Evolutionary conservation across 2,113 vertebrate species (phyloP).

Genomic region (Athene noctua): DNA sequence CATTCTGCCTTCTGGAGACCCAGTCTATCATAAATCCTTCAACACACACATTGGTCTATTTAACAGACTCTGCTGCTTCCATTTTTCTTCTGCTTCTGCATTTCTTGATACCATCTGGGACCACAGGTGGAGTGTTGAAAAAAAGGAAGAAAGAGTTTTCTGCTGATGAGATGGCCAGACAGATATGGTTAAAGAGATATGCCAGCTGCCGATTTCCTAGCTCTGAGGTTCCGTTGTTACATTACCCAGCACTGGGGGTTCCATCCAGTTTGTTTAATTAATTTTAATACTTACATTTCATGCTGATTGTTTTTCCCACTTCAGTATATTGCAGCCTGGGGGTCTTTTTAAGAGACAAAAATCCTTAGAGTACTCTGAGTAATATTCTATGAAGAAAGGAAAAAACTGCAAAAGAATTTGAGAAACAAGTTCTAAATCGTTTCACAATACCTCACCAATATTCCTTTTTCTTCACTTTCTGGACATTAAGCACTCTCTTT

Average conservation of each 20-base stretch:
- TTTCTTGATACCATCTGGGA: not conserved
- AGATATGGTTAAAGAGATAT: not conserved
- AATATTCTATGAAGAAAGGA: not conserved
- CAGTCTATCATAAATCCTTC: not conserved
- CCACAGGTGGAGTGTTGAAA: not conserved
- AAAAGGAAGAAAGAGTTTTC: not conserved
- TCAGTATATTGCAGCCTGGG: not conserved
- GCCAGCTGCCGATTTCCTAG: not conserved
- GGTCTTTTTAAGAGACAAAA: not conserved
- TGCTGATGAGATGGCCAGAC: not conserved
- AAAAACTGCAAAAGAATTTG: not conserved
- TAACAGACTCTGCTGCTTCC: not conserved
- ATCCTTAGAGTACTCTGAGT: not conserved
- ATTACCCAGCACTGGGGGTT: not conserved
- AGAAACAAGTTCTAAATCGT: not conserved
- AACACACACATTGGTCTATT: not conserved
- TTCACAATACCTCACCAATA: not conserved
- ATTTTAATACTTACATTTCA: not conserved
- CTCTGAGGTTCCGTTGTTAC: not conserved
- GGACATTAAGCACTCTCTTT: not conserved
- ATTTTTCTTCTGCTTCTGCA: not conserved
- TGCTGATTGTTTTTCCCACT: not conserved
- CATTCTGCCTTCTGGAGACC: not conserved
- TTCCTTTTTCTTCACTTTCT: not conserved
- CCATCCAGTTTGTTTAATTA: not conserved